Evolutionary conservation across 2,797 vertebrate species (phyloP), one percentile per base, ranked within the genome.

Genomic region (Chloroceryle inda): DNA sequence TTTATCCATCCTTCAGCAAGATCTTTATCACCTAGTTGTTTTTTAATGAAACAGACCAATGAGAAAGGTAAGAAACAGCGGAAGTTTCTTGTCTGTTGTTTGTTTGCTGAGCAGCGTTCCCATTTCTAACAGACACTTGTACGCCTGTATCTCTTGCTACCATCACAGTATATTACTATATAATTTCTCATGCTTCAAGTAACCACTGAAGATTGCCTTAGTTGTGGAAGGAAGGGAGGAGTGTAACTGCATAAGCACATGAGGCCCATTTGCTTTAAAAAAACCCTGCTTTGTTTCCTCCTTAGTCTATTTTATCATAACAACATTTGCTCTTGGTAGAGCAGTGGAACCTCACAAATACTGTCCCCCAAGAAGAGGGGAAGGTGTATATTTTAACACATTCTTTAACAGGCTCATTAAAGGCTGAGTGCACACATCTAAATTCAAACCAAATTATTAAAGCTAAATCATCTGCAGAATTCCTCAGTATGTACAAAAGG

Each of bases 251-350:
- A 75, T 20, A 89, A 89, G 93, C 92, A 85, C 74, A 94, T 12
- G 23, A 97, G 90, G 88, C 68, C 86, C 86, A 33, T 85, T 80
- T 95, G 94, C 83, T 97, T 95, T 95, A 37, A 93, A 96, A 96
- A 92, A 92, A 76, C 44, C 4, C 59, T 93, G 88, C 92, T 94
- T 93, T 96, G 89, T 96, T 96, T 97, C 94, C 95, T 97, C 88
- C 94, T 94, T 4, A 63, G 76, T 84, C 89, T 94, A 72, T 83
- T 96, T 96, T 95, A 95, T 92, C 91, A 96, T 56, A 96, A 95
- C 86, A 96, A 94, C 79, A 93, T 90, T 96, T 96, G 94, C 72
- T 93, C 85, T 81, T 75, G 92, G 72, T 15, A 83, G 72, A 92
- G 44, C 59, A 92, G 88, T 22, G 3, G 85, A 96, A 83, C 85